Evolutionary conservation across 2,888 invertebrate genomes (phyloP), one percentile per base, ranked within the genome.

Genomic region (Tachystola acroxantha): DNA sequence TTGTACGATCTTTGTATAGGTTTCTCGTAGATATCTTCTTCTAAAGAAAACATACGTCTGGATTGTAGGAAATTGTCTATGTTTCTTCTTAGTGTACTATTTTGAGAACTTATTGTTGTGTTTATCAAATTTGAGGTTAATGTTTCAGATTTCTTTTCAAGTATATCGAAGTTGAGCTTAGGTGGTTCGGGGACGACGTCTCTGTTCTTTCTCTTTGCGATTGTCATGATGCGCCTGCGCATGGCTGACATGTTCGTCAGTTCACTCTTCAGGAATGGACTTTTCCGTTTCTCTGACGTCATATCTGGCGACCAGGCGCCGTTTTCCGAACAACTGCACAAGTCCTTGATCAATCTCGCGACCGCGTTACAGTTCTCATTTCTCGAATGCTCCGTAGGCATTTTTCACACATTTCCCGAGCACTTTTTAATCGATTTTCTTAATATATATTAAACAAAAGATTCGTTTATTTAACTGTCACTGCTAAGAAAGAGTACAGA

Each of bases 221-320:
- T 61, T 0, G 82, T 74, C 61, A 85, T 69, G 36, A 86, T 78
- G 38, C 86, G 66, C 22, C 82, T 53, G 1, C 78, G 68, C 74
- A 85, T 78, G 1, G 85, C 82, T 0, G 85, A 78, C 84, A 86
- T 85, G 47, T 86, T 85, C 0, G 84, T 84, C 7, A 86, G 59
- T 48, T 86, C 86, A 50, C 84, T 82, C 49, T 81, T 85, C 20
- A 86, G 48, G 36, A 86, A 72, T 2, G 84, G 84, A 0, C 80
- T 79, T 39, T 76, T 75, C 14, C 77, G 54, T 32, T 68, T 70
- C 2, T 80, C 74, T 1, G 82, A 60, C 11, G 84, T 84, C 79
- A 87, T 84, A 10, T 86, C 82, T 1, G 87, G 88, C 0, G 87
- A 87, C 87, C 87, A 87, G 33, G 84, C 79, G 26, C 78, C 88